Percentiles rank a stretch among this genome's conserved stretches.
Conservation (phyloP, 2,113 vertebrate genomes). For the Numida meleagris region DNA sequence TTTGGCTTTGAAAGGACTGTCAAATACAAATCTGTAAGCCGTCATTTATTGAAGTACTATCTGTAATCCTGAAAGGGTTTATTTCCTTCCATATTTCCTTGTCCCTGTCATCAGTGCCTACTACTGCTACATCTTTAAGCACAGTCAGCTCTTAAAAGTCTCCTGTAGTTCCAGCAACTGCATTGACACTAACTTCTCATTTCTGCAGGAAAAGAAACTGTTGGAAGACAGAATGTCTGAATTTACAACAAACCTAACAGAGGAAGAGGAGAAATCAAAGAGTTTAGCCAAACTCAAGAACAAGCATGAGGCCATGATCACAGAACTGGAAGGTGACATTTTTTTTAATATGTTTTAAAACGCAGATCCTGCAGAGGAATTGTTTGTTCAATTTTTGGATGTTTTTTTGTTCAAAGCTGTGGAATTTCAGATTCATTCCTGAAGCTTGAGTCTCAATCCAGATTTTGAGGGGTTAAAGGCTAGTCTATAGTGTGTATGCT, state of each 20-base stretch:
- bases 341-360: background rate
- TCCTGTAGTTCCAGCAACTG: background rate
- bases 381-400: background rate
- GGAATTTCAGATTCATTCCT: background rate
- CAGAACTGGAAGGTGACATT: slow-evolving; percentile 90
- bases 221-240: slow-evolving; percentile 94
- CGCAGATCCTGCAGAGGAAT: background rate
- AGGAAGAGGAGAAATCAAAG: slow-evolving; percentile 99
- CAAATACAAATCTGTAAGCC: background rate
- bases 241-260: slow-evolving; percentile 93
- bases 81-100: background rate
- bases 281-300: slow-evolving; percentile 97
- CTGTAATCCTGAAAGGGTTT: background rate
- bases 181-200: slow-evolving; percentile 9
- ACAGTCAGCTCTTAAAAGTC: background rate
- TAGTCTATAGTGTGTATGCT: background rate
- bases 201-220: slow-evolving; percentile 91
- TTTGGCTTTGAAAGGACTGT: background rate
- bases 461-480: slow-evolving; percentile 66
- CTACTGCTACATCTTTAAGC: background rate
- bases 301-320: slow-evolving; percentile 98
- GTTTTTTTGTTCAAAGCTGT: background rate
- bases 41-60: background rate
- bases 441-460: background rate
- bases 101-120: no score